A percentile compares a stretch with the other conserved stretches of the same genome.
These are phyloP conservation scores for Danio jaintianensis DNA, from an alignment of 2,797 vertebrate genomes.

Conservation along the genomic window DNA sequence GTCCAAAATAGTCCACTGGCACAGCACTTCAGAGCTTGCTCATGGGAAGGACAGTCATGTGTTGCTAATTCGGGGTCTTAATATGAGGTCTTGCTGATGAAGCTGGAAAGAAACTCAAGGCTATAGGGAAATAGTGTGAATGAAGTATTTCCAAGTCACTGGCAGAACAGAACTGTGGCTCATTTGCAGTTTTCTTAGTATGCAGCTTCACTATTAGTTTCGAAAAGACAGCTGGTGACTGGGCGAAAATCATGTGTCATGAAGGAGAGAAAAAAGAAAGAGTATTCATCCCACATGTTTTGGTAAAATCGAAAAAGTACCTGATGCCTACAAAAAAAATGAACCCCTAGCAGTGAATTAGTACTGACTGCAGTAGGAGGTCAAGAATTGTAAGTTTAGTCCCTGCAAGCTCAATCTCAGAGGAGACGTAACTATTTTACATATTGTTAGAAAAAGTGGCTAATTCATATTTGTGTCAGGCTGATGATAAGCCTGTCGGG, in stretches of 20 bases:
- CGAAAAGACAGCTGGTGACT: background rate
- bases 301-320: background rate
- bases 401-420: no score
- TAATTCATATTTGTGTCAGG: no score
- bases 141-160: background rate
- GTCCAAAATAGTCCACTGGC: slow-evolving; percentile 39
- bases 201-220: background rate
- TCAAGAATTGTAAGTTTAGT: background rate
- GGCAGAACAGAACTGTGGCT: slow-evolving; percentile 7
- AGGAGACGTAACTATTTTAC: no score
- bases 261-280: background rate
- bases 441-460: no score
- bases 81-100: slow-evolving; percentile 31
- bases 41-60: slow-evolving; percentile 43
- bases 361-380: background rate
- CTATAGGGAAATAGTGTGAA: slow-evolving; percentile 1
- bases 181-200: background rate
- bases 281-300: background rate
- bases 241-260: background rate
- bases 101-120: background rate
- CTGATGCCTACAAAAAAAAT: background rate
- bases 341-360: background rate
- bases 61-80: slow-evolving; percentile 24
- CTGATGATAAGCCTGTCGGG: no score
- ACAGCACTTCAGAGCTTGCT: slow-evolving; percentile 29